Conservation (phyloP, 92 coral and sea anemone species). For the Blastomussa wellsi region DNA sequence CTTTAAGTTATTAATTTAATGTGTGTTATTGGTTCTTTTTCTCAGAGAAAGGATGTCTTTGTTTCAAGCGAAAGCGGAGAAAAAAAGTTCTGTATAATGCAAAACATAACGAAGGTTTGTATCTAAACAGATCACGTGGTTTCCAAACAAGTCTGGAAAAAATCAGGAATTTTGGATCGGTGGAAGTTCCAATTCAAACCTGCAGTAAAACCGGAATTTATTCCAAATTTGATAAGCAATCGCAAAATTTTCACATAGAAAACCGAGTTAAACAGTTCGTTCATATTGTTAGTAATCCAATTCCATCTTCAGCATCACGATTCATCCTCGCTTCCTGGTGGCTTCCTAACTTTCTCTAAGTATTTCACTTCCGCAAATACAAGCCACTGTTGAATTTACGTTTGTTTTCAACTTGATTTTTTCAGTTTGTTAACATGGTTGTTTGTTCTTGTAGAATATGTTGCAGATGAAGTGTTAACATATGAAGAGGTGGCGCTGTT, state of each 20-base stretch:
- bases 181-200: background rate
- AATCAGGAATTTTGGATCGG: background rate
- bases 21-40: background rate
- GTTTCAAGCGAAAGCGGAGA: constrained; percentile 86
- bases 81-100: constrained; percentile 86
- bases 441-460: constrained; percentile 51
- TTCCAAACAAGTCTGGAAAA: background rate
- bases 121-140: background rate
- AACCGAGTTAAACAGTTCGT: background rate
- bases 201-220: background rate
- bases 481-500: constrained; percentile 93
- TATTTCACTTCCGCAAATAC: too few relatives aligned
- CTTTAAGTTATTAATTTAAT: background rate
- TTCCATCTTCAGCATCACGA: background rate
- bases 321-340: background rate
- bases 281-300: background rate
- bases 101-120: constrained; percentile 76
- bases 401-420: background rate
- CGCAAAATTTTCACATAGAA: background rate
- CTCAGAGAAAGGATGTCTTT: constrained; percentile 75
- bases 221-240: background rate
- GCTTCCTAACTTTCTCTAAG: background rate
- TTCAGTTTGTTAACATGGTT: background rate
- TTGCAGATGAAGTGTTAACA: constrained; percentile 84
- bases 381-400: too few relatives aligned